Percentiles rank a stretch among this genome's conserved stretches.
Evolutionary conservation across 2,797 vertebrate species (phyloP).

Genomic region (Poeciliopsis turneri): DNA sequence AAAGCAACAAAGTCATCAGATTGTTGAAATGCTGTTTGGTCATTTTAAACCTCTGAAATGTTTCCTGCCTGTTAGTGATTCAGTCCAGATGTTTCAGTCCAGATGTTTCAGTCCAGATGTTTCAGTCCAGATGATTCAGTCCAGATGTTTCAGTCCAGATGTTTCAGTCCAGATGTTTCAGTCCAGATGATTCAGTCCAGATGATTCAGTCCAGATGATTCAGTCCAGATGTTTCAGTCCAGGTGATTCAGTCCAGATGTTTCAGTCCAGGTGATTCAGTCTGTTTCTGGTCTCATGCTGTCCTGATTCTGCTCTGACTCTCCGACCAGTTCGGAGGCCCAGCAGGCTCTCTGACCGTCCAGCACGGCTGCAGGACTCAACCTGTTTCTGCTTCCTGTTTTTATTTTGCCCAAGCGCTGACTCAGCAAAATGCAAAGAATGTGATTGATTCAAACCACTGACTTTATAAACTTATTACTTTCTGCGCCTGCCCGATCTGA

Average conservation of each 20-base stretch:
- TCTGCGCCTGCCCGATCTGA: slow-evolving; percentile 29
- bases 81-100: neutral
- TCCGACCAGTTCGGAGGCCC: neutral
- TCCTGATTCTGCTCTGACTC: neutral
- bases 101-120: neutral
- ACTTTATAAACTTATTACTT: slow-evolving; percentile 46
- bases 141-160: too few relatives aligned
- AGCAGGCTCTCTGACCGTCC: neutral
- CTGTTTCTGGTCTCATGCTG: neutral
- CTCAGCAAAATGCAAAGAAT: slow-evolving; percentile 53
- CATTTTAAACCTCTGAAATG: neutral
- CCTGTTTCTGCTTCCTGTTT: neutral
- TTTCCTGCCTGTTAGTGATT: neutral
- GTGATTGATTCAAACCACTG: slow-evolving; percentile 51
- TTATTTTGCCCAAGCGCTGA: slow-evolving; percentile 24
- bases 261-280: too few relatives aligned
- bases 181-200: neutral
- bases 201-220: too few relatives aligned
- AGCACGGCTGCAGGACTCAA: neutral
- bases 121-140: neutral
- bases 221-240: neutral
- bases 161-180: too few relatives aligned
- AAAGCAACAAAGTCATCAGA: neutral
- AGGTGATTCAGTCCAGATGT: neutral
- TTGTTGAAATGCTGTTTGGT: neutral